These are phyloP conservation scores for Teleopsis dalmanni DNA, from an alignment of 1,140 invertebrate species.

Conservation along the genomic window DNA sequence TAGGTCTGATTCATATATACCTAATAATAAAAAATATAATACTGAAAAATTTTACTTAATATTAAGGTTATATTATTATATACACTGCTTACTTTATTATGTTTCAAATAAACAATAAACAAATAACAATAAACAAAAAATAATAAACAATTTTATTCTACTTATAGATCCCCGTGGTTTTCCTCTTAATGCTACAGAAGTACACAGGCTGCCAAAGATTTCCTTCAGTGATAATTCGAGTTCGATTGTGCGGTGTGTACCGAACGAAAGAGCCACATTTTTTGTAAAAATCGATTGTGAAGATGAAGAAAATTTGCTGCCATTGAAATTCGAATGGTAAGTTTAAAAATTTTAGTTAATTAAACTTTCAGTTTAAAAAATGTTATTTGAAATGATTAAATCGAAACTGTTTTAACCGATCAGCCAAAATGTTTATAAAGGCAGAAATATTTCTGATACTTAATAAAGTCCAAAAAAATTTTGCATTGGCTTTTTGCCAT, in stretches of 20 bases:
- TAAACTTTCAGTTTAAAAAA: too few relatives aligned
- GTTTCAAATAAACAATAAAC: too few relatives aligned
- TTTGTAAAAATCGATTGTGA: conserved; percentile 42
- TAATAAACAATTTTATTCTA: too few relatives aligned
- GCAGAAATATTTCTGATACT: too few relatives aligned
- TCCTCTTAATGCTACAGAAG: conserved; percentile 3
- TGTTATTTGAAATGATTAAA: not conserved
- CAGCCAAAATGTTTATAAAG: not conserved
- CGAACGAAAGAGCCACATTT: conserved; percentile 40
- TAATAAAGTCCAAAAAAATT: too few relatives aligned
- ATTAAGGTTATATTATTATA: too few relatives aligned
- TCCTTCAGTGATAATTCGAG: conserved; percentile 42
- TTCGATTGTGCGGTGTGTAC: conserved; percentile 34
- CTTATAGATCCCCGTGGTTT: conserved; percentile 13
- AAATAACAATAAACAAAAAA: too few relatives aligned
- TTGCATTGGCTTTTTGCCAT: too few relatives aligned
- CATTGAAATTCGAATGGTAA: conserved; percentile 43
- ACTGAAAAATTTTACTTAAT: too few relatives aligned
- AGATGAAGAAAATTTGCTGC: conserved; percentile 34
- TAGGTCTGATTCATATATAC: too few relatives aligned
- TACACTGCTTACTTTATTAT: too few relatives aligned
- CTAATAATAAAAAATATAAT: too few relatives aligned
- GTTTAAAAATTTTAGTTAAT: conserved; percentile 11
- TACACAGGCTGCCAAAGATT: conserved; percentile 21
- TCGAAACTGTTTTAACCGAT: not conserved